Base-by-base conservation (phyloP, 2,113 vertebrate genomes). In the Malurus melanocephalus region DNA sequence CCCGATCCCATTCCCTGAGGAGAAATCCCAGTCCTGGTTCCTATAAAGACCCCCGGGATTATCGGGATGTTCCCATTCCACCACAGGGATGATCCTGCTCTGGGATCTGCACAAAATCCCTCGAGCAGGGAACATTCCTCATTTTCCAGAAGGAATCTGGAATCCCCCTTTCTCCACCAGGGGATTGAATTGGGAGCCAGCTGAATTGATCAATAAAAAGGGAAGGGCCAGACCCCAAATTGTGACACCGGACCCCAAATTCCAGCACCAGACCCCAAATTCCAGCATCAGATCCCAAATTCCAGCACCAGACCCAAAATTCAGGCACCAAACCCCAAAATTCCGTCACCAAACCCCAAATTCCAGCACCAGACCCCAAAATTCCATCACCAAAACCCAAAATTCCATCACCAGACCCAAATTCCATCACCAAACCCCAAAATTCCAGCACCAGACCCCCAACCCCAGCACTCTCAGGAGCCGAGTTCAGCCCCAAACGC, bases 91-190 rank as follows among this genome's bases (percentile, higher is more conserved):
- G 1, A 56, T 46, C 38, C 55, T 26, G 35, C 56, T 11, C 38
- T 7, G 43, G 59, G 57, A 28, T 26, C 45, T 2, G 13, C 51
- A 55, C 20, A 8, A 8, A 42, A 59, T 30, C 62, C 22, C 81
- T 2, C 8, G 53, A 16, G 4, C 69, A 43, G 76, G 55, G 9
- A 43, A 33, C 5, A 0, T 18, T 22, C 19, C 46, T 42, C 23
- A 11, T 13, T 59, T 33, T 57, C 24, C 52, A 57, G 52, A 33
- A 32, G 57, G 59, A 32, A 38, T 38, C 38, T 38, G 38, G 38
- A 32, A 28, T 2, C 15, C 7, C 7, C 28, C 3, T 64, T 48
- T 32, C 64, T 59, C 21, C 79, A 27, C 11, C 38, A 27, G 30
- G 35, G 30, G 11, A 28, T 61, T 40, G 4, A 33, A 73, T 42